These are phyloP conservation scores for Microtus richardsoni DNA, from an alignment of 2,113 vertebrate genomes.

Conservation along the genomic window DNA sequence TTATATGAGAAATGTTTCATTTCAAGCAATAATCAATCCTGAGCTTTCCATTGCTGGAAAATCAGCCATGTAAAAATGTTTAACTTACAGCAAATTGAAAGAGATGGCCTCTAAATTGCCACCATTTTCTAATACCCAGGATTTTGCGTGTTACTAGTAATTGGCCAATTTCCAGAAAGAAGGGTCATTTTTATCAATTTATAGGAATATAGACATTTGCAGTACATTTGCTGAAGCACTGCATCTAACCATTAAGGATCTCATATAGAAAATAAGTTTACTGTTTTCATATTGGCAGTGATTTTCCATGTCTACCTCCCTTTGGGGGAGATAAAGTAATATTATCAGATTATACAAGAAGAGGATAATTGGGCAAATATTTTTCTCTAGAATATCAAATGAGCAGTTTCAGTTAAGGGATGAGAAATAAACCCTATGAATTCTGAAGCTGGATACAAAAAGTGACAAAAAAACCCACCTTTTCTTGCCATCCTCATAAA, in stretches of 20 bases:
- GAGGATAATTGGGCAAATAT: background rate
- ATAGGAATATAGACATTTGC: background rate
- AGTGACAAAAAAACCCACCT: background rate
- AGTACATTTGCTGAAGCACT: background rate
- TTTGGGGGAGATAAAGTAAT: background rate
- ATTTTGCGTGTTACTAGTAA: slow-evolving; percentile 37
- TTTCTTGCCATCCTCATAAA: background rate
- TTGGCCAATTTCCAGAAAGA: background rate
- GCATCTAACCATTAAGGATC: background rate
- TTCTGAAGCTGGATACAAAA: slow-evolving; percentile 16
- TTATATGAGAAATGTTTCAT: slow-evolving; percentile 32
- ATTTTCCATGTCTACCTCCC: slow-evolving; percentile 10
- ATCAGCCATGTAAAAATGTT: background rate
- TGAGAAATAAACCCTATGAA: background rate
- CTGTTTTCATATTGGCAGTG: slow-evolving; percentile 27
- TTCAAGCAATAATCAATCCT: background rate
- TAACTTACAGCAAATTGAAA: background rate
- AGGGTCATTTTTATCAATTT: slow-evolving; percentile 22
- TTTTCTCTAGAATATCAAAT: background rate
- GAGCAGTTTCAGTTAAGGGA: background rate
- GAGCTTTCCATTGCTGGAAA: background rate
- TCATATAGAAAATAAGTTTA: background rate
- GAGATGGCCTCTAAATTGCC: background rate
- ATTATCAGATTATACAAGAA: background rate
- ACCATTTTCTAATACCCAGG: background rate